These are phyloP conservation scores for Frieseomelitta varia DNA, from an alignment of 1,140 invertebrate species.

Conservation along the genomic window DNA sequence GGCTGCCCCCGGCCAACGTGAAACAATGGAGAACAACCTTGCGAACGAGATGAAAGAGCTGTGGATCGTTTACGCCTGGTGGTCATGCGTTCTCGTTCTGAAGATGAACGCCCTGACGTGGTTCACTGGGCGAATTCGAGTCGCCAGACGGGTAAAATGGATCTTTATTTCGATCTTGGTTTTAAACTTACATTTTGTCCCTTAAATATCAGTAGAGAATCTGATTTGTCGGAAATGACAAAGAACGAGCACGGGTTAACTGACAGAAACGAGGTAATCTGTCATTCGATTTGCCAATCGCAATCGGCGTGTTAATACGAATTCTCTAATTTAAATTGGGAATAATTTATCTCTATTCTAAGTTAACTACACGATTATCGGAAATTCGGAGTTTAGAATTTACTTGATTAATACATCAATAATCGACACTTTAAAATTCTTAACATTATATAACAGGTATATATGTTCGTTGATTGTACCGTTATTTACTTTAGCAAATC, in stretches of 20 bases:
- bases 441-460: background rate
- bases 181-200: too few relatives aligned
- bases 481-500: too few relatives aligned
- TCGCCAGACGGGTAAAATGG: conserved; percentile 67
- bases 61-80: conserved; percentile 69
- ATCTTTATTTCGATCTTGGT: background rate
- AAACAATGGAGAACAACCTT: conserved; percentile 39
- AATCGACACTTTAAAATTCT: background rate
- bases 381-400: too few relatives aligned
- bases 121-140: conserved; percentile 71
- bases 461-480: background rate
- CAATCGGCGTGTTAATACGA: too few relatives aligned
- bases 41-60: conserved; percentile 32
- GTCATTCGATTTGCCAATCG: too few relatives aligned
- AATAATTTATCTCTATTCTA: too few relatives aligned
- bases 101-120: conserved; percentile 72
- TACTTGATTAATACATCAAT: background rate
- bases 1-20: background rate
- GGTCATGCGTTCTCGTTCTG: conserved; percentile 69
- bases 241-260: too few relatives aligned
- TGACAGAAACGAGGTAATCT: too few relatives aligned
- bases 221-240: too few relatives aligned
- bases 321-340: too few relatives aligned
- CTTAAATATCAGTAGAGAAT: background rate
- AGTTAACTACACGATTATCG: too few relatives aligned